These are phyloP conservation scores for Enteromius argenteus DNA, from an alignment of 2,797 vertebrate species.

Conservation along the genomic window DNA sequence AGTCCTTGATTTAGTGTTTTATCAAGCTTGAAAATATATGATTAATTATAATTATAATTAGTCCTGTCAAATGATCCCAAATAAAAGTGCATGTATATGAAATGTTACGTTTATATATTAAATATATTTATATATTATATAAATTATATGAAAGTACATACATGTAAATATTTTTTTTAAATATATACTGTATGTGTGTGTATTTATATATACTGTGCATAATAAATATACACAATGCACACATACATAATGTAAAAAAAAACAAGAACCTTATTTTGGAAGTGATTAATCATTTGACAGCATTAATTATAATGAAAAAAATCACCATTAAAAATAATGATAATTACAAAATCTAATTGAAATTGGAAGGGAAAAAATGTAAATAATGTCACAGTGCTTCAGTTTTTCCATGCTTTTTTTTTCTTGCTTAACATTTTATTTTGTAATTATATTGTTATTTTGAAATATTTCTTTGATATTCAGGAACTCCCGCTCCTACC, in stretches of 20 bases:
- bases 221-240: too few species aligned
- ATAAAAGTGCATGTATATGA: too few species aligned
- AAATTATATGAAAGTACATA: too few species aligned
- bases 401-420: neutral
- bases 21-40: neutral
- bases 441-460: neutral
- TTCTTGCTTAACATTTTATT: neutral
- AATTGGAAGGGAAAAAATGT: neutral
- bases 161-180: too few species aligned
- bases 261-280: too few species aligned
- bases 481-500: conserved; percentile 73
- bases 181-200: too few species aligned
- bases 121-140: too few species aligned
- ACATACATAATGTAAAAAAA: too few species aligned
- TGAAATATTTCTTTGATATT: neutral
- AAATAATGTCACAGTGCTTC: neutral
- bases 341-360: neutral
- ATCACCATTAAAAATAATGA: neutral
- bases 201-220: too few species aligned
- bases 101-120: too few species aligned
- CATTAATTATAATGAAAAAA: neutral
- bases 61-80: too few species aligned
- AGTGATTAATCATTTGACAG: too few species aligned
- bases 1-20: neutral
- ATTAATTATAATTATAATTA: neutral